phyloP scores from a whole-genome alignment of 2,888 invertebrate species.

The Micropterix aruncella region DNA sequence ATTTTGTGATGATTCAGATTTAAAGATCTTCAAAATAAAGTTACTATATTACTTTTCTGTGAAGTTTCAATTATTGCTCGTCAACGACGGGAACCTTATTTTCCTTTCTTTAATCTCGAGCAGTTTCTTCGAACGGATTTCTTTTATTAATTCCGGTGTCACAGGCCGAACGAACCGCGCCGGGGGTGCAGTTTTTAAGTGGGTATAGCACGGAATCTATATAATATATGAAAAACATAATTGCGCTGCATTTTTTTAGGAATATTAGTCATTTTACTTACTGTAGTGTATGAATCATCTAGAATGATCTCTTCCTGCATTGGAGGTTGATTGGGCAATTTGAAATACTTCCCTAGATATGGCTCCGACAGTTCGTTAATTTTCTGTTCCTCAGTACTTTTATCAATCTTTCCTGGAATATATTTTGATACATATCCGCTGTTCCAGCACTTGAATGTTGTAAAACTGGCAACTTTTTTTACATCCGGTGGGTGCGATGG shows the following conservation, averaged over 20 bases:
- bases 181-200: conserved; percentile 46
- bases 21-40: too few relatives aligned
- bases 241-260: conserved; percentile 1
- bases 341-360: conserved; percentile 43
- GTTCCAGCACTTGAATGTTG: conserved; percentile 50
- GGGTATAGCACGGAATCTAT: conserved; percentile 59
- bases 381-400: conserved; percentile 27
- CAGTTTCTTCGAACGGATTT: conserved; percentile 20
- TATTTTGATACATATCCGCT: conserved; percentile 34
- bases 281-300: conserved; percentile 44
- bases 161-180: conserved; percentile 38
- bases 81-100: too few relatives aligned
- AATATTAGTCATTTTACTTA: conserved; percentile 13
- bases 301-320: conserved; percentile 34
- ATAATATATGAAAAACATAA: too few relatives aligned
- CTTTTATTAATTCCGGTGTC: conserved; percentile 37
- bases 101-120: not conserved
- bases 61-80: too few relatives aligned
- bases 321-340: conserved; percentile 36
- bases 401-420: conserved; percentile 30
- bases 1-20: too few relatives aligned
- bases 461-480: conserved; percentile 56
- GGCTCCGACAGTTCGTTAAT: conserved; percentile 34
- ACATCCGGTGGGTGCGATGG: conserved; percentile 62
- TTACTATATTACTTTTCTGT: too few relatives aligned